Base-by-base conservation (phyloP, 2,888 invertebrate genomes). In the Pseudanteris insignis region DNA sequence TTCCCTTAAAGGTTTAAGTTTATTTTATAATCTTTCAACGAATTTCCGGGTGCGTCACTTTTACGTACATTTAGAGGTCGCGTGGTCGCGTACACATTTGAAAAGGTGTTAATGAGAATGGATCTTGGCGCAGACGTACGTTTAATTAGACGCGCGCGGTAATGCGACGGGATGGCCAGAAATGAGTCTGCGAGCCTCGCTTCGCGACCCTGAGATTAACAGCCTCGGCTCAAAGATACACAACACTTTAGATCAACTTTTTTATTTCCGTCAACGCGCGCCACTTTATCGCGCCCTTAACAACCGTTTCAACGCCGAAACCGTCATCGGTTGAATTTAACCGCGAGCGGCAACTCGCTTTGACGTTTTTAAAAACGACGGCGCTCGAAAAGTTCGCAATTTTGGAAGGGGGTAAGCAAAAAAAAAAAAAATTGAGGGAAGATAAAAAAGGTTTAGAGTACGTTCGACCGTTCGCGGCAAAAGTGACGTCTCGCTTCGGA, bases 401-500 rank as follows among this genome's bases (percentile, higher is more conserved):
- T n/a, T n/a, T n/a, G n/a, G n/a, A n/a, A n/a, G n/a, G n/a, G 21
- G 21, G 6, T 12, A 12, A 13, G 6, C 2, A 8, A 30, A 7
- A 10, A 41, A 14, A 18, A 29, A 38, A 29, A 41, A 41, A n/a
- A 21, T 40, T 32, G 10, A 6, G 24, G 14, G 9, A 7, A 9
- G 10, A 7, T 8, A 28, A 18, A 28, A 6, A 14, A 37, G 13
- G 9, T 26, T 9, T n/a, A 24, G 2, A 8, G 9, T 2, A 24
- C n/a, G 10, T 25, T 43, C 29, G 6, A 28, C 29, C 43, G 24
- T 18, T 36, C 15, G 28, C 14, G 53, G 30, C 25, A 43, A 59
- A 43, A 40, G 4, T 21, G 30, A 46, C 6, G 30, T 60, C 47
- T 60, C 32, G 47, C 53, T 26, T 53, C 33, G 48, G 53, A 60